Percentiles rank a stretch among this genome's conserved stretches.
These are phyloP conservation scores for Thymelicus lineola DNA, from an alignment of 2,888 invertebrate species.

Conservation along the genomic window DNA sequence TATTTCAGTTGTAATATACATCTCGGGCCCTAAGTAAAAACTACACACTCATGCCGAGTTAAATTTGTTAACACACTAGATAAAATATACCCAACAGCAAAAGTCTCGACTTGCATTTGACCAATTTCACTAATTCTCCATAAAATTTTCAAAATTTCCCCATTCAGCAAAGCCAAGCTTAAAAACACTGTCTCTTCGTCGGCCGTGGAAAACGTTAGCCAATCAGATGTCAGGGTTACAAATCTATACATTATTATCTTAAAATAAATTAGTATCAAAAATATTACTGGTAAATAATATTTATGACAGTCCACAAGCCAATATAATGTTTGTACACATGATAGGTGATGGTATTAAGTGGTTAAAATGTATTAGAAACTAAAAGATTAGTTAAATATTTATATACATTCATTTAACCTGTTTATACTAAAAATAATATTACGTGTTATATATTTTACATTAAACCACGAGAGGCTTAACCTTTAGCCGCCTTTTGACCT, in stretches of 20 bases:
- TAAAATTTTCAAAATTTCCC: constrained; percentile 23
- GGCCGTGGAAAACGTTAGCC: constrained; percentile 38
- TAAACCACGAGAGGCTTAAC: no score
- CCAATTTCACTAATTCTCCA: constrained; percentile 20
- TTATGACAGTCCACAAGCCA: constrained; percentile 6
- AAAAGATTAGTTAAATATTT: no score
- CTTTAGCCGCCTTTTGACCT: no score
- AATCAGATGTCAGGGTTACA: constrained; percentile 35
- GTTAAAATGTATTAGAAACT: background rate
- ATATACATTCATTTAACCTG: no score
- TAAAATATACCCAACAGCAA: constrained; percentile 29
- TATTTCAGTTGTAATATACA: background rate
- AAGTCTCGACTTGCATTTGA: constrained; percentile 38
- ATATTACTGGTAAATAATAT: constrained; percentile 5
- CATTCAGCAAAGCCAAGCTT: constrained; percentile 34
- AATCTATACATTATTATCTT: constrained; percentile 28
- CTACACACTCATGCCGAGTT: constrained; percentile 32
- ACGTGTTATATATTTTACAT: no score
- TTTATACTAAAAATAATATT: no score
- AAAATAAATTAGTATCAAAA: constrained; percentile 21
- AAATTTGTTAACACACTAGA: constrained; percentile 28
- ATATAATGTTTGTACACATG: constrained; percentile 1
- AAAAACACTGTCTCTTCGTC: constrained; percentile 29
- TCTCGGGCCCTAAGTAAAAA: background rate
- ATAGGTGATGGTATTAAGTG: constrained; percentile 12